phyloP scores from a whole-genome alignment of 2,888 invertebrate species.

The Bhutanitis thaidina region DNA sequence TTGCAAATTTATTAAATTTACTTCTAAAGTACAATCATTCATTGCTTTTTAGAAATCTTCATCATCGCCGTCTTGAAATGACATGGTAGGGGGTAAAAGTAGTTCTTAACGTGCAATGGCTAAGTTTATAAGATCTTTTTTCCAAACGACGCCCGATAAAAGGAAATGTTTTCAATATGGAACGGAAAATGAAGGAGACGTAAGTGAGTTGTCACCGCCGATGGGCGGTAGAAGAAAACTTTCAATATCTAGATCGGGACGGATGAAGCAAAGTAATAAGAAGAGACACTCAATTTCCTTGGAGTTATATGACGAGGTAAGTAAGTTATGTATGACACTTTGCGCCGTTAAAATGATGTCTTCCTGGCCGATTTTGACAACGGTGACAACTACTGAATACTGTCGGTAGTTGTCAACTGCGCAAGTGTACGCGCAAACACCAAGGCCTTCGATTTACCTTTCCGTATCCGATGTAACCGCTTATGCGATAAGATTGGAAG shows the following conservation, averaged over 20 bases:
- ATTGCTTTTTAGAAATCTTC: neutral
- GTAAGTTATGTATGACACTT: no score
- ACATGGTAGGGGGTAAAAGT: neutral
- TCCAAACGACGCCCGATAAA: slow-evolving; percentile 47
- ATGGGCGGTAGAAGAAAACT: slow-evolving; percentile 57
- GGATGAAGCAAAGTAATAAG: slow-evolving; percentile 78
- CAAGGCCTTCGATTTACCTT: no score
- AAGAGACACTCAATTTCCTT: slow-evolving; percentile 73
- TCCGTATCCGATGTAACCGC: no score
- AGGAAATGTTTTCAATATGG: slow-evolving; percentile 37
- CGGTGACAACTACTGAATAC: no score
- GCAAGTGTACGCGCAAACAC: no score
- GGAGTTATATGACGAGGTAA: slow-evolving; percentile 75
- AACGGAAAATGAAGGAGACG: slow-evolving; percentile 43
- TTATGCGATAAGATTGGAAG: no score
- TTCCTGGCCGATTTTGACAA: no score
- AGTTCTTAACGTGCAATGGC: slow-evolving; percentile 42
- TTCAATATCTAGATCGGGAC: slow-evolving; percentile 81
- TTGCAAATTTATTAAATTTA: no score
- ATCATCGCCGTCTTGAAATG: neutral
- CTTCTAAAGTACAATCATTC: no score
- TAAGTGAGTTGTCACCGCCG: slow-evolving; percentile 38
- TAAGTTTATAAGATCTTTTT: slow-evolving; percentile 67
- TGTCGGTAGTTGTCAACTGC: no score
- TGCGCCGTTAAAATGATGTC: no score